Percentiles rank a stretch among this genome's conserved stretches.
phyloP scores from a whole-genome alignment of 2,888 invertebrate species.

The Drosophila mettleri region DNA sequence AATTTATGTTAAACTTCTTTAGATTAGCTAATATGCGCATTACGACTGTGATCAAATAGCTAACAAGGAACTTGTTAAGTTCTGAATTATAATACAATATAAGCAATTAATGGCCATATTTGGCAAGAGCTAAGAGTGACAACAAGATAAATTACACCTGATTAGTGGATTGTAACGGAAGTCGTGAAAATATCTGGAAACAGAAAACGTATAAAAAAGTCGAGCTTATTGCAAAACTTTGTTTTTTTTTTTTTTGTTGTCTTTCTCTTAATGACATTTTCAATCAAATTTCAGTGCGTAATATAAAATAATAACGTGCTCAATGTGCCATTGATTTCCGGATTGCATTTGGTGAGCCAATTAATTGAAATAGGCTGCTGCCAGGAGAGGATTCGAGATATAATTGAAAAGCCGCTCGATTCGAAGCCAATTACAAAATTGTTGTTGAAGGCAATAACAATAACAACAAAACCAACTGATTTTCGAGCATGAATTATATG shows the following conservation, averaged over 20 bases:
- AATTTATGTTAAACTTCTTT: not conserved
- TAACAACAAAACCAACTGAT: constrained; percentile 27
- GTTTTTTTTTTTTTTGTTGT: too few species aligned
- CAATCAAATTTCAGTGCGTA: constrained; percentile 37
- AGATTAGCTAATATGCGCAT: not conserved
- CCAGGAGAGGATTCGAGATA: constrained; percentile 16
- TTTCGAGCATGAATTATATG: constrained; percentile 38
- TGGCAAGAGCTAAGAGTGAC: constrained; percentile 22
- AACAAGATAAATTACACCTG: constrained; percentile 35
- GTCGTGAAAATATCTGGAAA: constrained; percentile 24
- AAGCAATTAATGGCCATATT: constrained; percentile 36
- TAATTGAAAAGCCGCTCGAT: constrained; percentile 25
- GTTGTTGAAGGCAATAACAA: constrained; percentile 31
- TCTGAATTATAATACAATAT: not conserved
- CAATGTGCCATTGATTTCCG: constrained; percentile 46
- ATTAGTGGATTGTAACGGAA: constrained; percentile 42
- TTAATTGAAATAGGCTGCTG: constrained; percentile 33
- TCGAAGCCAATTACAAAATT: constrained; percentile 40
- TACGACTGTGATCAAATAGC: not conserved
- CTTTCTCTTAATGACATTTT: constrained; percentile 40
- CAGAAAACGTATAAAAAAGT: constrained; percentile 7
- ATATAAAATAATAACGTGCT: constrained; percentile 23
- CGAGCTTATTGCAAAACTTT: constrained; percentile 13
- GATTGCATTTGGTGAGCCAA: constrained; percentile 45
- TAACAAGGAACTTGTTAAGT: constrained; percentile 12